phyloP scores from a whole-genome alignment of 2,113 vertebrate genomes.

The Lucifuga dentata region DNA sequence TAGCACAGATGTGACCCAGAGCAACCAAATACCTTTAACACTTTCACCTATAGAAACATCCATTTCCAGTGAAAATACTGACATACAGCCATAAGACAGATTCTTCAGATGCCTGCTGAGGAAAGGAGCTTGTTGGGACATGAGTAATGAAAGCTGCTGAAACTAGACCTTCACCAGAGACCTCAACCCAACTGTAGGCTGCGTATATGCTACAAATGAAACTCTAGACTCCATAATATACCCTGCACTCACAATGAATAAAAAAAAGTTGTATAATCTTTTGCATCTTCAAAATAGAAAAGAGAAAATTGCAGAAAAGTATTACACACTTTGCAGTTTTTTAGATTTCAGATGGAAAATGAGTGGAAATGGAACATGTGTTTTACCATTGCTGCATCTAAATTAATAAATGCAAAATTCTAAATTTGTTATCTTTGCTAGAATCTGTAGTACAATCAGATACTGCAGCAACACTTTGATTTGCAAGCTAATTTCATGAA shows the following conservation, averaged over 20 bases:
- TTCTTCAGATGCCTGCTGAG: conserved; percentile 63
- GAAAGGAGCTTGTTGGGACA: conserved; percentile 67
- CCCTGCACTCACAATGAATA: neutral
- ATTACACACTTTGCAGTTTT: too few species aligned
- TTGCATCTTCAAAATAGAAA: neutral
- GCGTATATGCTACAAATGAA: neutral
- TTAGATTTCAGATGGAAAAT: too few species aligned
- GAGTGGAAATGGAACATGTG: too few species aligned
- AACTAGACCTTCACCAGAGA: conserved; percentile 9
- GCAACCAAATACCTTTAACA: conserved; percentile 29
- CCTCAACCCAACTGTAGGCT: neutral
- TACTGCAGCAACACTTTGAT: neutral
- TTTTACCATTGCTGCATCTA: neutral
- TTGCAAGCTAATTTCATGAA: neutral
- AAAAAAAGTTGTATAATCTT: too few species aligned
- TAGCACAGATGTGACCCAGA: neutral
- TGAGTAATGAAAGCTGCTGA: conserved; percentile 45
- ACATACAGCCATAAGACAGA: conserved; percentile 29
- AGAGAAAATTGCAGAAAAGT: neutral
- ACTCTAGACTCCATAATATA: neutral
- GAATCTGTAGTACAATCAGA: neutral
- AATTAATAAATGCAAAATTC: neutral
- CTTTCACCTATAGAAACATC: conserved; percentile 22
- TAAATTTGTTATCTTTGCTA: neutral
- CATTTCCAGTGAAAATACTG: conserved; percentile 6